Evolutionary conservation across 2,113 vertebrate genomes (phyloP).

Genomic region (Aegithalos caudatus): DNA sequence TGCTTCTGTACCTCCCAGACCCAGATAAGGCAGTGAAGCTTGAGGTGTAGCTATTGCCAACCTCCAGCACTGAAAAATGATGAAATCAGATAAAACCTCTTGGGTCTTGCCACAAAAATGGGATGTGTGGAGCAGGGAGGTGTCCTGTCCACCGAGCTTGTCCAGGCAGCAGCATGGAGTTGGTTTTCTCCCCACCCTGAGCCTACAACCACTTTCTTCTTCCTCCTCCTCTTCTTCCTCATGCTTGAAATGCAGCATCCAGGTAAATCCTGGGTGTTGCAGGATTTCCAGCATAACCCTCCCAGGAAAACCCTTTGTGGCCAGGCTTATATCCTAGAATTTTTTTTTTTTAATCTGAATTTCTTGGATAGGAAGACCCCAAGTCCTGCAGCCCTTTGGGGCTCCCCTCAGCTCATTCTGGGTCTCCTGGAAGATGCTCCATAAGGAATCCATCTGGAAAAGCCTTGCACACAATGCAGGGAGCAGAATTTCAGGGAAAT

Average conservation of each 20-base stretch:
- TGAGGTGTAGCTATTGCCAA: accelerated
- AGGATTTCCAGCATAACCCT: neutral
- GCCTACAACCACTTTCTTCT: neutral
- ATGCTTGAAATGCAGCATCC: accelerated
- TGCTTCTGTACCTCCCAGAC: neutral
- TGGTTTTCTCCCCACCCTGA: neutral
- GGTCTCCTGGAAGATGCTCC: neutral
- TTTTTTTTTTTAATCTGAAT: neutral
- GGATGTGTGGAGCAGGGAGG: neutral
- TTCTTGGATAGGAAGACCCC: neutral
- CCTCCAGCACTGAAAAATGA: accelerated
- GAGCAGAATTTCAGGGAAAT: neutral
- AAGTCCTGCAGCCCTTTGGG: neutral
- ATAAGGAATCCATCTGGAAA: neutral
- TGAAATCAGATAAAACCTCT: neutral
- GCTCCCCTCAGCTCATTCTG: accelerated
- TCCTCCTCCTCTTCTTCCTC: neutral
- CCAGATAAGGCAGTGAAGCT: neutral
- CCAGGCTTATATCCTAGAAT: neutral
- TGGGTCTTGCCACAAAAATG: accelerated
- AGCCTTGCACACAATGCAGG: accelerated
- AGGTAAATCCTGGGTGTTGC: neutral
- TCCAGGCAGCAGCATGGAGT: neutral
- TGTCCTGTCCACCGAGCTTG: neutral
- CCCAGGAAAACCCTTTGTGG: neutral